These are phyloP conservation scores for Drosophila borborema DNA, from an alignment of 2,888 invertebrate genomes.

Conservation along the genomic window DNA sequence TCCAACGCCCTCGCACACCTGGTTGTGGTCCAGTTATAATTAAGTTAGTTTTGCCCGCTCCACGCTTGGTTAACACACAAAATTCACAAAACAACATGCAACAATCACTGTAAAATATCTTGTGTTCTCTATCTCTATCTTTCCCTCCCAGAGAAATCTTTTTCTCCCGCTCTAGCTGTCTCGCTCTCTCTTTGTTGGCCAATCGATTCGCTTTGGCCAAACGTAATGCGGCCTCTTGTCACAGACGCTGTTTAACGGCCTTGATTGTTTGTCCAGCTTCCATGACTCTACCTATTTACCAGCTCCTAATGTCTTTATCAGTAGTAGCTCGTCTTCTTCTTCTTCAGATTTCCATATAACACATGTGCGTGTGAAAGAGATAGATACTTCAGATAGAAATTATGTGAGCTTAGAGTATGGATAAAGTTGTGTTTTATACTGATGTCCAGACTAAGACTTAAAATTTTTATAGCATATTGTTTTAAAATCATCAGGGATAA, in stretches of 20 bases:
- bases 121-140: constrained; percentile 9
- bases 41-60: constrained; percentile 55
- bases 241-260: constrained; percentile 58
- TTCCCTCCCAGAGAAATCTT: neutral
- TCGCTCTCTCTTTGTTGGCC: constrained; percentile 28
- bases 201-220: constrained; percentile 72
- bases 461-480: neutral
- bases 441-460: neutral
- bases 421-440: neutral
- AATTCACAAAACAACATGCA: constrained; percentile 19
- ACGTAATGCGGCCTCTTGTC: constrained; percentile 56
- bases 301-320: constrained; percentile 65
- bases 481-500: neutral
- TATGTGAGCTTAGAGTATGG: neutral
- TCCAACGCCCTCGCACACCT: constrained; percentile 41
- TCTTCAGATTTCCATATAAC: constrained; percentile 42
- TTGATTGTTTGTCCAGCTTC: constrained; percentile 62
- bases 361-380: constrained; percentile 1
- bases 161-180: neutral
- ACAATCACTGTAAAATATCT: constrained; percentile 40
- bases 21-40: constrained; percentile 46
- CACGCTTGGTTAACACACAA: constrained; percentile 43
- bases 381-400: neutral
- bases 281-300: constrained; percentile 7
- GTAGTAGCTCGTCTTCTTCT: constrained; percentile 12